Base-by-base conservation (phyloP, 2,113 vertebrate species). In the Nanorana parkeri region DNA sequence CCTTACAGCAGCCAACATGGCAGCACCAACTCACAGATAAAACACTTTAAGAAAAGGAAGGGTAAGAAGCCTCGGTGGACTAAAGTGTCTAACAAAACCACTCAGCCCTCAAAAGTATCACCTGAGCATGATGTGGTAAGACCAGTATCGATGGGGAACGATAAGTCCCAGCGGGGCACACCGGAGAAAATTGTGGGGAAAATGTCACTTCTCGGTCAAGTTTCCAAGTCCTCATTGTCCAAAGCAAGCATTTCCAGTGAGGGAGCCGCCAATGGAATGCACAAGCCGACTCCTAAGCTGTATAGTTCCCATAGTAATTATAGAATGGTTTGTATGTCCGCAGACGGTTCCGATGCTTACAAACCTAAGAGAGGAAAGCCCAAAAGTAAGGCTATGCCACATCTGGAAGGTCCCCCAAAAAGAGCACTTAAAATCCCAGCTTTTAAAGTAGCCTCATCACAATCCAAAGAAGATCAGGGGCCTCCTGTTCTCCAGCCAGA, bases 401-500 rank as follows among this genome's bases (percentile, higher is more conserved):
- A 94, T 21, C 90, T 99, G 0, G 96, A 99, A 69, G 96, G 94
- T 26, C 95, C 95, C 3, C 95, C 93, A 21, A 89, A 95, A 89
- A 86, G 92, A 86, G 91, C 95, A 77, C 92, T 96, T 17, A 98
- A 98, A 87, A 90, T 96, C 58, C 92, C 91, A 11, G 93, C 96
- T 4, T 97, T 95, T 0, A 99, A 98, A 91, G 95, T 98, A 16
- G 97, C 95, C 68, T 97, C 96, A 6, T 88, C 96, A 72, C 90
- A 88, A 32, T 94, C 93, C 1, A 98, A 96, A 85, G 96, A 98
- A 90, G 97, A 99, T 84, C 97, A 95, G 85, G 98, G 98, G 64
- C 98, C 94, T 21, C 98, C 98, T 4, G 92, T 99, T 85, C 91
- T 99, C 87, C 97, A 99, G 71, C 98, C 98, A 4, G 98, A 99